These are phyloP conservation scores for Spilogale gracilis DNA, from an alignment of 2,113 vertebrate genomes.

Conservation along the genomic window DNA sequence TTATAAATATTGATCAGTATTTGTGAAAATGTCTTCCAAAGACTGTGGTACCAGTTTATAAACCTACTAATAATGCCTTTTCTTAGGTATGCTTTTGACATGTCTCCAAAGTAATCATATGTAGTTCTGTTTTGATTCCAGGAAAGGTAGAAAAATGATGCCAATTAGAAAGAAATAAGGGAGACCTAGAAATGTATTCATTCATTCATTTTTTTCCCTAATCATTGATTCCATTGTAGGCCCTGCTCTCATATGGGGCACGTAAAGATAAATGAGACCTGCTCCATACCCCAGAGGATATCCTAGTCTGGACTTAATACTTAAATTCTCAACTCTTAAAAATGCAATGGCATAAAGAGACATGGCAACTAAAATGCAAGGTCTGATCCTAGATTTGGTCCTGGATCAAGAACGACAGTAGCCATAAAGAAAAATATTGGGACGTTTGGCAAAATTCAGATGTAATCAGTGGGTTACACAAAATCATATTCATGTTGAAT, in stretches of 20 bases:
- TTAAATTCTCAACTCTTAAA: slow-evolving; percentile 51
- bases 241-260: not conserved
- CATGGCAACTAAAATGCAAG: not conserved
- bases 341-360: not conserved
- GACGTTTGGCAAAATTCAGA: slow-evolving; percentile 8
- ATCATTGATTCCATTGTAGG: not conserved
- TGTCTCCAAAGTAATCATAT: slow-evolving; percentile 43
- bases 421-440: not conserved
- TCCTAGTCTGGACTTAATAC: not conserved
- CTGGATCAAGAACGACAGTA: slow-evolving; percentile 29
- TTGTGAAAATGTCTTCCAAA: slow-evolving; percentile 48
- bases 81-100: slow-evolving; percentile 15
- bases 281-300: not conserved
- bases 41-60: not conserved
- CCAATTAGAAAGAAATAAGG: not conserved
- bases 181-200: not conserved
- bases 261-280: not conserved
- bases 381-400: not conserved
- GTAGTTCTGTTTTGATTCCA: slow-evolving; percentile 60
- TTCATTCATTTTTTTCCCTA: not conserved
- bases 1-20: not conserved
- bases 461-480: not conserved
- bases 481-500: not conserved
- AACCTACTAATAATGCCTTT: slow-evolving; percentile 22
- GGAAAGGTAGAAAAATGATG: not conserved